phyloP scores from a whole-genome alignment of 2,797 vertebrate species.

The Ateles fusciceps region DNA sequence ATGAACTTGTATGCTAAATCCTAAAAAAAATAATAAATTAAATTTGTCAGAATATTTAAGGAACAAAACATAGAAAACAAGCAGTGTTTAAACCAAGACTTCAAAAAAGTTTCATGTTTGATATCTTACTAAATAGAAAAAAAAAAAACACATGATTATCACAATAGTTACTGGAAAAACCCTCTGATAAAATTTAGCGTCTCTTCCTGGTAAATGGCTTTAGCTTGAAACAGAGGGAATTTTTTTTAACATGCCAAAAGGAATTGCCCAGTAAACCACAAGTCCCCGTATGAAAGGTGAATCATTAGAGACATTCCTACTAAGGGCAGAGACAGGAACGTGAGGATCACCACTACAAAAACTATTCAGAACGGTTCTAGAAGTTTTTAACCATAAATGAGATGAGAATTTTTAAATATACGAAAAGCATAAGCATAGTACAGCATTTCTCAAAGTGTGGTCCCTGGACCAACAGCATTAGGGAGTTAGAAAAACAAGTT shows the following conservation, averaged over 20 bases:
- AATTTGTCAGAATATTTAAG: not conserved
- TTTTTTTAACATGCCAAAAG: not conserved
- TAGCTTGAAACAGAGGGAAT: conserved; percentile 18
- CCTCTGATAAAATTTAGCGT: not conserved
- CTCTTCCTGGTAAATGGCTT: not conserved
- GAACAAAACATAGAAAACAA: not conserved
- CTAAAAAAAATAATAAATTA: not conserved
- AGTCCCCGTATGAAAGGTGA: not conserved
- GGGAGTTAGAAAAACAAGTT: not conserved
- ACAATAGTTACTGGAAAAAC: not conserved
- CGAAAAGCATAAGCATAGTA: not conserved
- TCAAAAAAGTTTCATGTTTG: not conserved
- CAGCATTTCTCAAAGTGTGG: not conserved
- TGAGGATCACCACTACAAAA: not conserved
- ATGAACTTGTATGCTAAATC: not conserved
- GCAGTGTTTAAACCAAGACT: not conserved
- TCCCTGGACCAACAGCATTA: not conserved
- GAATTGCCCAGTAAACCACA: not conserved
- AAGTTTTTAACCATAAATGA: not conserved
- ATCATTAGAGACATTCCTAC: not conserved
- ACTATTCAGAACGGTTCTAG: not conserved
- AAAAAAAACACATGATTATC: not conserved
- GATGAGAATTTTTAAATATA: not conserved
- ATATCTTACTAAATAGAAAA: not conserved
- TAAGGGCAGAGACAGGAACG: not conserved